Percentiles rank a stretch among this genome's conserved stretches.
Evolutionary conservation across 1,140 invertebrate species (phyloP).

Genomic region (Drosophila saltans): DNA sequence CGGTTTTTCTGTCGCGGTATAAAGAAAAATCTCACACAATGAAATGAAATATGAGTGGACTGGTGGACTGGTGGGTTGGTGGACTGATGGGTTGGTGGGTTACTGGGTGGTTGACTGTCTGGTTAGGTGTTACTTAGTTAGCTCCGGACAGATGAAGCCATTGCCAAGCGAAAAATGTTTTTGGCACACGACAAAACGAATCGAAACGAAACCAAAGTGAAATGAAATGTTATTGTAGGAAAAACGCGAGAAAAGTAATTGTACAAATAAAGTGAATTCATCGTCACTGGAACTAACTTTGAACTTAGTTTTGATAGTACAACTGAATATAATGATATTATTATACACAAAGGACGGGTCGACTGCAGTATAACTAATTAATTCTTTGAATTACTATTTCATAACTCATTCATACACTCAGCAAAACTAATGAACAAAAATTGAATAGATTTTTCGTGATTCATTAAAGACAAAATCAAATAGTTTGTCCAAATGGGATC

Average conservation of each 20-base stretch:
- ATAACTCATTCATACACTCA: too few relatives aligned
- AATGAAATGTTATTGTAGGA: not conserved
- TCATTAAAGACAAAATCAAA: too few relatives aligned
- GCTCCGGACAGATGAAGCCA: constrained; percentile 27
- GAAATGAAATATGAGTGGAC: constrained; percentile 65
- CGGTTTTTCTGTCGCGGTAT: constrained; percentile 1
- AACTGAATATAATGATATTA: not conserved
- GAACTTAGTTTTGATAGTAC: not conserved
- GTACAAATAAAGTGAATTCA: not conserved
- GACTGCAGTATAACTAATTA: too few relatives aligned
- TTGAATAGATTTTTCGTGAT: too few relatives aligned
- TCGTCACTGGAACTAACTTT: not conserved
- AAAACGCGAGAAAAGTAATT: not conserved
- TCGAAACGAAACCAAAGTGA: constrained; percentile 6
- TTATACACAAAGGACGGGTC: too few relatives aligned
- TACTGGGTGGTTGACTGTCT: constrained; percentile 13
- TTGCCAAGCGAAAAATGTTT: constrained; percentile 69
- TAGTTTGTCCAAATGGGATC: too few relatives aligned
- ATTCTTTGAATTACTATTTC: too few relatives aligned
- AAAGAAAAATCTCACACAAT: constrained; percentile 50
- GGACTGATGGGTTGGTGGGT: constrained; percentile 3
- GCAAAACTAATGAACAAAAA: too few relatives aligned
- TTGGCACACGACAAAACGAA: constrained; percentile 41
- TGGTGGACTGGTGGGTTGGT: constrained; percentile 11
- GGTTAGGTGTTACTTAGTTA: constrained; percentile 7